Percentiles rank a stretch among this genome's conserved stretches.
phyloP scores from a whole-genome alignment of 2,113 vertebrate genomes.

The Varanus salvator region DNA sequence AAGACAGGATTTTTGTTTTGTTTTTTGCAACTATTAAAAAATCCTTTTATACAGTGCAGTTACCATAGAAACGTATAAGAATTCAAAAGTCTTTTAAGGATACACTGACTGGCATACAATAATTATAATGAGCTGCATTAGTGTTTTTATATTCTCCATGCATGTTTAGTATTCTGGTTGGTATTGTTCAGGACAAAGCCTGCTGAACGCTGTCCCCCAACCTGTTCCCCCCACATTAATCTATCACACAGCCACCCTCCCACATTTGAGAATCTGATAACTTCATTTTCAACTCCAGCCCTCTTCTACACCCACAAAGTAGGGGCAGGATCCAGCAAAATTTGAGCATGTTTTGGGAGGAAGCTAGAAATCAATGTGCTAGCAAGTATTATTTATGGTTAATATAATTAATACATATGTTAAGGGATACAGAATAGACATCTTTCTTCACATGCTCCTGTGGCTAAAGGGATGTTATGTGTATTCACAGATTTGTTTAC shows the following conservation, averaged over 20 bases:
- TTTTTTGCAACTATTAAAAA: neutral
- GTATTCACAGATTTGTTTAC: neutral
- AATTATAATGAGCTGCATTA: slow-evolving; percentile 22
- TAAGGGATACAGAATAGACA: no score
- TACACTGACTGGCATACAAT: slow-evolving; percentile 30
- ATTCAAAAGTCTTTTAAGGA: slow-evolving; percentile 32
- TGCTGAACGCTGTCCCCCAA: slow-evolving; percentile 3
- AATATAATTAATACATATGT: no score
- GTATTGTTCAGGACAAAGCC: slow-evolving; percentile 17
- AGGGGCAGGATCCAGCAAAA: neutral
- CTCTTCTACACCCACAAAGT: neutral
- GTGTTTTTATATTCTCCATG: slow-evolving; percentile 20
- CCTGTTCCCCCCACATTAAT: neutral
- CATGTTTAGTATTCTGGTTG: slow-evolving; percentile 1
- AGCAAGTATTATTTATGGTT: no score
- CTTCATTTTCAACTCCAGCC: slow-evolving; percentile 2
- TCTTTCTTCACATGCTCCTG: neutral
- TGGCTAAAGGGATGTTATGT: neutral
- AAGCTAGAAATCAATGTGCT: neutral
- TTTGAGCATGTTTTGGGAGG: neutral
- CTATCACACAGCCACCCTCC: neutral
- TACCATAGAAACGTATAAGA: slow-evolving; percentile 35
- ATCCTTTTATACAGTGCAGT: slow-evolving; percentile 7
- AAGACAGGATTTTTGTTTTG: neutral
- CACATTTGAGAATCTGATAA: neutral